phyloP scores from a whole-genome alignment of 2,888 invertebrate genomes.

The Temnothorax ravouxi region DNA sequence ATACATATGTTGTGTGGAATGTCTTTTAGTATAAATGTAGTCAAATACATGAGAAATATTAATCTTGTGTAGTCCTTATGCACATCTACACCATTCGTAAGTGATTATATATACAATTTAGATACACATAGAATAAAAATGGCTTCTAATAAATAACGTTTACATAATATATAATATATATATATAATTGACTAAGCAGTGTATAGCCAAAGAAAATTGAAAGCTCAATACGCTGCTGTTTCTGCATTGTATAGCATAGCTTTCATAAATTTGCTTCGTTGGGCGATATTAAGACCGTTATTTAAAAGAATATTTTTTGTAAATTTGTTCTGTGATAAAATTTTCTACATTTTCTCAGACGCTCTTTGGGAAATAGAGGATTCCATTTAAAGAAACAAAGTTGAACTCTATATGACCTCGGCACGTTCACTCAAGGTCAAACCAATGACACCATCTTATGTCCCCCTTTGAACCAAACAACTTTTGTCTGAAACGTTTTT shows the following conservation, averaged over 20 bases:
- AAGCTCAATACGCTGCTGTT: constrained; percentile 23
- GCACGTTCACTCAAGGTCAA: no score
- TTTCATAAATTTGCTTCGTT: constrained; percentile 21
- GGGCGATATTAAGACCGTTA: not conserved
- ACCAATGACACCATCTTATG: no score
- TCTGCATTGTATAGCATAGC: not conserved
- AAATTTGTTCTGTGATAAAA: constrained; percentile 11
- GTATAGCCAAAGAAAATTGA: constrained; percentile 72
- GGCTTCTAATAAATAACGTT: constrained; percentile 69
- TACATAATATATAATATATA: constrained; percentile 69
- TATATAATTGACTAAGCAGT: constrained; percentile 78
- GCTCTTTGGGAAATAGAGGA: no score
- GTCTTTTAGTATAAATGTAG: constrained; percentile 76
- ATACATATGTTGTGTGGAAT: constrained; percentile 56
- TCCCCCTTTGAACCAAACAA: no score
- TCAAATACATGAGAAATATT: constrained; percentile 79
- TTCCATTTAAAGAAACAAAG: no score
- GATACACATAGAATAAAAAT: constrained; percentile 60
- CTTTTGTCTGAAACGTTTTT: no score
- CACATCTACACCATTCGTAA: constrained; percentile 52
- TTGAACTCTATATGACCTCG: no score
- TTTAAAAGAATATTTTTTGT: constrained; percentile 66
- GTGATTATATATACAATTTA: constrained; percentile 67
- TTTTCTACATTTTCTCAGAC: constrained; percentile 64
- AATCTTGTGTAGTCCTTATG: constrained; percentile 70